phyloP scores from a whole-genome alignment of 2,113 vertebrate species.

The Rhabdornis inornatus region DNA sequence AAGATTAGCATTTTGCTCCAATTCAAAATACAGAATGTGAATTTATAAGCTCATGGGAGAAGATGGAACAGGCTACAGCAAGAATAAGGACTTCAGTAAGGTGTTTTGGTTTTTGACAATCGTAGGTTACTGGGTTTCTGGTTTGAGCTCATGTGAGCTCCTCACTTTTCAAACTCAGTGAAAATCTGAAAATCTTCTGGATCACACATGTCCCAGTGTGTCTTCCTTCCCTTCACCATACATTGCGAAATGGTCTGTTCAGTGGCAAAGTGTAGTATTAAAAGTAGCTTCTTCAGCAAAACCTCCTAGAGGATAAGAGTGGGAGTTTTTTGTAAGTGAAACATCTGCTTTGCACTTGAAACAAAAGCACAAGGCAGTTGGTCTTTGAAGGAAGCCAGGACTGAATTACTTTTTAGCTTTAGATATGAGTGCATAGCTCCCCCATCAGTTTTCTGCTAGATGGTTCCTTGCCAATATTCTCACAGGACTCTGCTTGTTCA shows the following conservation, averaged over 20 bases:
- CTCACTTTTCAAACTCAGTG: background rate
- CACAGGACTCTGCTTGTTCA: background rate
- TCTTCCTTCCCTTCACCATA: background rate
- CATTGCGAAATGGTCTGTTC: background rate
- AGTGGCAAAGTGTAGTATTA: background rate
- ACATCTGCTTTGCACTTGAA: conserved; percentile 30
- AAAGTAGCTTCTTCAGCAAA: conserved; percentile 26
- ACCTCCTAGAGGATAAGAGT: background rate
- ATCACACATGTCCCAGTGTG: background rate
- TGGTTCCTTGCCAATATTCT: background rate
- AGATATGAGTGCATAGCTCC: conserved; percentile 23
- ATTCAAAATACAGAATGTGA: background rate
- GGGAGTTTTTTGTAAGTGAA: background rate
- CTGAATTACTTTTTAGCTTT: background rate
- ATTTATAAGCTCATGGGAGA: background rate
- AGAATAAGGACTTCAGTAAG: background rate
- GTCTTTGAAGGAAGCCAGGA: background rate
- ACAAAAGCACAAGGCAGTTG: background rate
- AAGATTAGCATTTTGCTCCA: background rate
- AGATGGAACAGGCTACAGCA: background rate
- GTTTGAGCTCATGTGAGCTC: background rate
- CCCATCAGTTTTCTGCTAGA: conserved; percentile 12
- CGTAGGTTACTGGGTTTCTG: background rate
- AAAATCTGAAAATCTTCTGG: background rate
- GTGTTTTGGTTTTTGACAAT: background rate